Conservation (phyloP, 2,113 vertebrate species). For the Platichthys flesus region DNA sequence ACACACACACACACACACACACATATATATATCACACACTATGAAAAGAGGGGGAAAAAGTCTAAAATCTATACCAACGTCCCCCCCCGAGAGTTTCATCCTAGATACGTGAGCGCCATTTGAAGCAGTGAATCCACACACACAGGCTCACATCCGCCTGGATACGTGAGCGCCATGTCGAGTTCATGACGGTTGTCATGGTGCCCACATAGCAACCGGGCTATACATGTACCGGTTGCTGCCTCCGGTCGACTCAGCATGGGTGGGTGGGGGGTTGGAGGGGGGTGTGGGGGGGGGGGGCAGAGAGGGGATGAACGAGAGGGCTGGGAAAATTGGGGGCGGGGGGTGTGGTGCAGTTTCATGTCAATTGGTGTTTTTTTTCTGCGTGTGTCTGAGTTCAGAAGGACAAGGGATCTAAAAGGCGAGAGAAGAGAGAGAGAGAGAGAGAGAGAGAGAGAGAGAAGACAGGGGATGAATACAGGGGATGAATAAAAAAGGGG, state of each 20-base stretch:
- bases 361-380: slow-evolving; percentile 26
- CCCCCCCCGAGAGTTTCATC: slow-evolving; percentile 50
- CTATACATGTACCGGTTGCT: slow-evolving; percentile 74
- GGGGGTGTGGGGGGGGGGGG: not conserved
- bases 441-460: slow-evolving; percentile 11
- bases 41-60: slow-evolving; percentile 31
- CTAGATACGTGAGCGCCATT: slow-evolving; percentile 72
- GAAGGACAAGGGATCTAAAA: slow-evolving; percentile 40
- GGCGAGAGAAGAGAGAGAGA: slow-evolving; percentile 16
- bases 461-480: not conserved
- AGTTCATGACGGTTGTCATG: slow-evolving; percentile 83
- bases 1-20: not conserved
- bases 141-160: slow-evolving; percentile 74
- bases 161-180: slow-evolving; percentile 78
- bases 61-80: slow-evolving; percentile 48
- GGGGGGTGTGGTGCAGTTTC: slow-evolving; percentile 13
- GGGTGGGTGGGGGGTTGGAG: not conserved
- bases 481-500: slow-evolving; percentile 43
- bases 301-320: slow-evolving; percentile 1
- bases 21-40: slow-evolving; percentile 12
- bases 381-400: not conserved
- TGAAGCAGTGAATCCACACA: slow-evolving; percentile 68
- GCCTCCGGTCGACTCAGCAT: slow-evolving; percentile 66
- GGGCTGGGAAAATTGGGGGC: slow-evolving; percentile 44
- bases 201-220: slow-evolving; percentile 79